Conservation (phyloP, 2,888 invertebrate species). For the Scaptodrosophila latifasciaeformis region DNA sequence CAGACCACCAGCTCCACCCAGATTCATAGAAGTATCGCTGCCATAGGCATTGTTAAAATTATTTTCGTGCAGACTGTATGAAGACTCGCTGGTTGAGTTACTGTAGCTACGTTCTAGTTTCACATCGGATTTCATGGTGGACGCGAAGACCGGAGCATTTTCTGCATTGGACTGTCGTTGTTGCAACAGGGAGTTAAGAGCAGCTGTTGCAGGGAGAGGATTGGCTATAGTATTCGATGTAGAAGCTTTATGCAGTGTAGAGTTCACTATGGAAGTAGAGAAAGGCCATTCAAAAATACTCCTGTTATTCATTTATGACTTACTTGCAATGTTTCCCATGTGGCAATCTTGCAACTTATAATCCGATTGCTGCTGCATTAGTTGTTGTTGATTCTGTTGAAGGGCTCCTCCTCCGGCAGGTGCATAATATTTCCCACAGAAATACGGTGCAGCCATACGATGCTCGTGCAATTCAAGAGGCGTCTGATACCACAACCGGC, state of each 20-base stretch:
- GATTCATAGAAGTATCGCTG: slow-evolving; percentile 49
- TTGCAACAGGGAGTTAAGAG: slow-evolving; percentile 46
- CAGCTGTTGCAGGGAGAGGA: slow-evolving; percentile 48
- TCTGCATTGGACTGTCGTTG: slow-evolving; percentile 58
- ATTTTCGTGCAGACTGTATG: slow-evolving; percentile 46
- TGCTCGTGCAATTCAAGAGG: slow-evolving; percentile 67
- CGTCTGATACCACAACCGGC: slow-evolving; percentile 69
- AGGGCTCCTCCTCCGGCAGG: slow-evolving; percentile 14
- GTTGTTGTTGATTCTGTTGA: slow-evolving; percentile 28
- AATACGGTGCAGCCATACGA: slow-evolving; percentile 67
- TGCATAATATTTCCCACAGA: slow-evolving; percentile 67
- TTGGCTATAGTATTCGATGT: slow-evolving; percentile 11
- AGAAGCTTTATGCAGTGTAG: slow-evolving; percentile 20
- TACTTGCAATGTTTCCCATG: slow-evolving; percentile 63
- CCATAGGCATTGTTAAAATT: slow-evolving; percentile 48
- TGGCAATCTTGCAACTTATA: slow-evolving; percentile 64
- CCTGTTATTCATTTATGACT: slow-evolving; percentile 8
- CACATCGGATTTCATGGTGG: slow-evolving; percentile 52
- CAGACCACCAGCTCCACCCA: slow-evolving; percentile 36
- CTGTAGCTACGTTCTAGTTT: slow-evolving; percentile 62
- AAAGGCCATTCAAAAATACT: background rate
- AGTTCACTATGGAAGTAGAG: slow-evolving; percentile 34
- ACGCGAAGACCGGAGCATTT: slow-evolving; percentile 31
- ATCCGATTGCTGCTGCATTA: slow-evolving; percentile 29
- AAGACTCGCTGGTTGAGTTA: slow-evolving; percentile 62